Evolutionary conservation across 2,113 vertebrate genomes (phyloP).

Genomic region (Barnardius zonarius): DNA sequence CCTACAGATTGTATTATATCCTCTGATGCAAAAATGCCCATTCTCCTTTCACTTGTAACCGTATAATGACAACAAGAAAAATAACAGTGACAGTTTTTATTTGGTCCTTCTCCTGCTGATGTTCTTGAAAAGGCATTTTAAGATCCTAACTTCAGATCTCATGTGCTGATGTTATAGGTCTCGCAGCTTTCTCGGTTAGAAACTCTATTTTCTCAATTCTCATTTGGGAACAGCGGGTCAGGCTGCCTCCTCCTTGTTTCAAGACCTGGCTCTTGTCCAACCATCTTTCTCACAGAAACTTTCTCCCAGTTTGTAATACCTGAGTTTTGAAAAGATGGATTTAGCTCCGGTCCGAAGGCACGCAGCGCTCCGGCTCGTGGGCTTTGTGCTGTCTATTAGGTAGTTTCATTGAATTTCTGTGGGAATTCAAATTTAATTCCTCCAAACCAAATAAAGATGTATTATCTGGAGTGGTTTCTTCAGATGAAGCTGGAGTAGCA

Average conservation of each 20-base stretch:
- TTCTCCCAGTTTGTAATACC: background rate
- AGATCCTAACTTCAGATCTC: background rate
- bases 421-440: conserved; percentile 38
- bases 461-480: background rate
- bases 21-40: conserved; percentile 1
- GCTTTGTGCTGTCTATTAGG: background rate
- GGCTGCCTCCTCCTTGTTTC: background rate
- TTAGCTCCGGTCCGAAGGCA: background rate
- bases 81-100: conserved; percentile 30
- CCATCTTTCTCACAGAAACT: background rate
- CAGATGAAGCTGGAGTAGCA: background rate
- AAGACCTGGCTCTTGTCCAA: background rate
- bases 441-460: conserved; percentile 16
- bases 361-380: fast-evolving
- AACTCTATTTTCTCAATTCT: background rate
- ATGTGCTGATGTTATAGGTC: background rate
- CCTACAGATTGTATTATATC: conserved; percentile 34
- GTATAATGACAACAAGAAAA: conserved; percentile 19
- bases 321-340: background rate
- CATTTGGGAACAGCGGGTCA: background rate
- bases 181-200: fast-evolving
- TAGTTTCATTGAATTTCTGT: background rate
- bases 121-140: background rate
- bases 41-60: conserved; percentile 17
- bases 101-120: conserved; percentile 12